phyloP scores from a whole-genome alignment of 2,113 vertebrate species.

The Pelodiscus sinensis region DNA sequence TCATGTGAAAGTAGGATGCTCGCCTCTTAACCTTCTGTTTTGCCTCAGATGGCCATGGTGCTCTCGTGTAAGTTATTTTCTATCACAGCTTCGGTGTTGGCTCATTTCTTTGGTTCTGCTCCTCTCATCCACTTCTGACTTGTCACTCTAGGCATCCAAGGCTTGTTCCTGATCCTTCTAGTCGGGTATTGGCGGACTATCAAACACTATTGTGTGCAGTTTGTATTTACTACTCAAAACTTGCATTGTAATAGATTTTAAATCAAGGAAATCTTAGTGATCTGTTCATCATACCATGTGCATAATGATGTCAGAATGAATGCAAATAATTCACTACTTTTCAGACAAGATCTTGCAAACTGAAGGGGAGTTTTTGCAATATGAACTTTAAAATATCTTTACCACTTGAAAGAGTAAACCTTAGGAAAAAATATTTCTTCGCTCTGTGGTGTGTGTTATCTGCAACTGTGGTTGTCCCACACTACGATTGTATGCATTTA shows the following conservation, averaged over 20 bases:
- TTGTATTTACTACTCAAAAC: neutral
- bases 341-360: neutral
- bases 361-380: neutral
- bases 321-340: neutral
- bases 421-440: fast-evolving
- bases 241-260: neutral
- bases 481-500: neutral
- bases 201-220: neutral
- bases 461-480: fast-evolving
- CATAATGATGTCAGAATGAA: neutral
- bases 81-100: neutral
- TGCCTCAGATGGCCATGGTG: neutral
- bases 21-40: neutral
- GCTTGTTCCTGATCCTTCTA: neutral
- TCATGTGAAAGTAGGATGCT: neutral
- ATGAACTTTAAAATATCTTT: neutral
- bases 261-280: neutral
- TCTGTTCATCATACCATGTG: neutral
- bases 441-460: fast-evolving
- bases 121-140: no score
- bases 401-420: neutral
- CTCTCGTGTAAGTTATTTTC: neutral
- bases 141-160: neutral
- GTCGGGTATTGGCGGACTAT: neutral
- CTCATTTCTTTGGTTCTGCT: neutral